Base-by-base conservation (phyloP, 2,888 invertebrate genomes). In the Ornithoptera alexandrae region DNA sequence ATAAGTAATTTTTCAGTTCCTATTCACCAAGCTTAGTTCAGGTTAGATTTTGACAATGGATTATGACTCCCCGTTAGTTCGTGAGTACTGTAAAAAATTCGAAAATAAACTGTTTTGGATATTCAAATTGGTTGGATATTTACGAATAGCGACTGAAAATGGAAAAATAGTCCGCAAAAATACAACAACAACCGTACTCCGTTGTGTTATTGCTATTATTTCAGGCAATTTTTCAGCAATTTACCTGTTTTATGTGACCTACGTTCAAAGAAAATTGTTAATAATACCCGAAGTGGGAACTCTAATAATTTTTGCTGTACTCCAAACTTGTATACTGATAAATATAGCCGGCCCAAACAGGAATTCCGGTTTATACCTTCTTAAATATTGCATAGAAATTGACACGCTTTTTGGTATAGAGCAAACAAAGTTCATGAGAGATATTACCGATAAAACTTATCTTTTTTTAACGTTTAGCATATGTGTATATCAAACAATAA, bases 401-500 rank as follows among this genome's bases (percentile, higher is more conserved):
- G 90, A 90, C 71, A 59, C 72, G 10, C 77, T 84, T 53, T 74
- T 90, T 0, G 88, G 88, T 17, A 73, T 77, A 1, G 72, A 81
- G n/a, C 82, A 88, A 71, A 88, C 89, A 0, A 78, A 76, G 60
- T 87, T 86, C 62, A 82, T 90, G 83, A 82, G 90, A 74, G 72
- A 79, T 6, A 72, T 80, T 4, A 75, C 76, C 2, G 69, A 76
- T 0, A 79, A 72, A 39, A 71, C 75, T 0, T 84, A 74, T 20
- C 42, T 71, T 24, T 42, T 70, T 20, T 36, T 78, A n/a, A 67
- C 73, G 6, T 2, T 73, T 8, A 50, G 75, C 0, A 71, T 83
- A 17, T 71, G 67, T 5, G 50, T 77, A 1, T 81, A 79, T 50
- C 72, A 81, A 58, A 76, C 83, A 1, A 69, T 78, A 4, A 68